These are phyloP conservation scores for Pseudochaenichthys georgianus DNA, from an alignment of 2,797 vertebrate genomes.

Conservation along the genomic window DNA sequence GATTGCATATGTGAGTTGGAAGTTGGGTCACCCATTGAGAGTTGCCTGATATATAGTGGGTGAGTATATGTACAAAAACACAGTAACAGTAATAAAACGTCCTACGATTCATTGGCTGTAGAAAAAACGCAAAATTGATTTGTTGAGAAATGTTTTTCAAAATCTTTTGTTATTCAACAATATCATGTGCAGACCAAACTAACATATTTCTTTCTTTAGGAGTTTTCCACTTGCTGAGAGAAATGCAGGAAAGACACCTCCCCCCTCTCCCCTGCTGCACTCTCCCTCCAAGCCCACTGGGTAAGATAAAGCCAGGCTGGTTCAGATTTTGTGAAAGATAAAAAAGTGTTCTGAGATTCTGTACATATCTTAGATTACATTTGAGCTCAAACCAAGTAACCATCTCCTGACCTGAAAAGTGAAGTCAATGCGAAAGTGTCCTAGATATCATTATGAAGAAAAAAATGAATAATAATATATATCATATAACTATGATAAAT, in stretches of 20 bases:
- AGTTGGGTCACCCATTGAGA: constrained; percentile 84
- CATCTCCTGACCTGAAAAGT: not conserved
- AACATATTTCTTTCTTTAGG: constrained; percentile 63
- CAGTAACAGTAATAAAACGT: no score
- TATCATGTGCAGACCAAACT: not conserved
- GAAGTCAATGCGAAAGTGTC: not conserved
- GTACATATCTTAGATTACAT: not conserved
- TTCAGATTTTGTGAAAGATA: constrained; percentile 7
- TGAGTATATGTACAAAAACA: constrained; percentile 75
- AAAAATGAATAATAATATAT: no score
- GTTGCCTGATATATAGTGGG: constrained; percentile 92
- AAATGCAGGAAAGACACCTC: constrained; percentile 83
- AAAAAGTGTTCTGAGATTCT: constrained; percentile 2
- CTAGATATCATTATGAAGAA: no score
- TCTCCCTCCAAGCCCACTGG: constrained; percentile 86
- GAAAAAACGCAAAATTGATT: not conserved
- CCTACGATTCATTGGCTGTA: no score
- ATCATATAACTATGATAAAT: no score
- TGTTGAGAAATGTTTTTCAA: not conserved
- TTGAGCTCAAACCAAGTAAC: not conserved
- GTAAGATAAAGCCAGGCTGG: constrained; percentile 74
- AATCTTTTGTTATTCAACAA: not conserved
- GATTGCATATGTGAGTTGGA: constrained; percentile 86
- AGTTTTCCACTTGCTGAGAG: constrained; percentile 85
- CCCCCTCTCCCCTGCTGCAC: constrained; percentile 84